Base-by-base conservation (phyloP, 1,140 invertebrate species). In the Parasteatoda tepidariorum region DNA sequence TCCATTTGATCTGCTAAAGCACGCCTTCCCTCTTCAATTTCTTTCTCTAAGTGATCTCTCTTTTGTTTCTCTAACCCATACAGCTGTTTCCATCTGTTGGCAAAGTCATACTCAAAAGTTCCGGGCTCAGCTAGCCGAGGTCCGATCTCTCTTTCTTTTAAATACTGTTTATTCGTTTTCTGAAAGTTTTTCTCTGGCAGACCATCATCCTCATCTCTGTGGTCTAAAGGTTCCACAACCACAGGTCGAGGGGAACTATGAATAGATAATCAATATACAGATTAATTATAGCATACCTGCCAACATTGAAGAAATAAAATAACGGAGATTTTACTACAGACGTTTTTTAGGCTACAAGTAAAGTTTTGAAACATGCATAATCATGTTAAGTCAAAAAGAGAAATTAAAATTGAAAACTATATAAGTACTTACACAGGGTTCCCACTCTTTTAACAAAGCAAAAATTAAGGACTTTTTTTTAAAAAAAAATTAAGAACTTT, bases 1-100 rank as follows among this genome's bases (percentile, higher is more conserved):
- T 98, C 96, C 94, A 98, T 97, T 89, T 98, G 97, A 73, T 96
- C 95, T 87, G 97, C 95, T 0, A 98, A 89, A 87, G 97, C 97
- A 74, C 96, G 55, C 33, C 86, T 79, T 9, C 83, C 84, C 33
- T 86, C 86, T 85, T 94, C 92, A 89, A 98, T 93, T 89, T 99
- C 98, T 83, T 94, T 92, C 87, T 98, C 96, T 0, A 99, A 89
- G 18, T 95, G 94, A 81, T 96, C 93, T 87, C 96, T 93, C 85
- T 97, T 97, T 87, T 97, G 94, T 86, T 96, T 94, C 87, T 96
- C 97, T 4, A 98, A 89, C 87, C 98, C 95, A 88, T 97, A 94
- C 48, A 99, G 89, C 86, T 98, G 95, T 89, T 99, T 99, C 97
- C 97, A 99, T 64, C 96, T 93, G 34, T 94, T 94, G 24, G 96